These are phyloP conservation scores for Sturnus vulgaris DNA, from an alignment of 2,113 vertebrate species.

Conservation along the genomic window DNA sequence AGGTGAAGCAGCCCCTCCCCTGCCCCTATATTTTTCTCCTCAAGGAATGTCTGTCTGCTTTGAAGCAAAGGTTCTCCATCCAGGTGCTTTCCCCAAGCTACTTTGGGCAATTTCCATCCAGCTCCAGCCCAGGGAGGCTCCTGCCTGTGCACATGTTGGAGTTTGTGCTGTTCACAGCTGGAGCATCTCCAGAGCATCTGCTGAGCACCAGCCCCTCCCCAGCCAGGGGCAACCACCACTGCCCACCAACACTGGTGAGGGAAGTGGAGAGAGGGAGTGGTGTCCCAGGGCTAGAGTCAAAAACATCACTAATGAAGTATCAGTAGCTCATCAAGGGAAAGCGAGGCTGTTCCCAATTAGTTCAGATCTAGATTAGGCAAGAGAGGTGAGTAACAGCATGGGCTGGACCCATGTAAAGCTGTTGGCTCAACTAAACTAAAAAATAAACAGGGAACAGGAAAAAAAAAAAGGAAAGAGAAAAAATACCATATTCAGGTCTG, in stretches of 20 bases:
- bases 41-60: not conserved
- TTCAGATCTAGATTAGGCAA: constrained; percentile 48
- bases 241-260: not conserved
- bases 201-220: not conserved
- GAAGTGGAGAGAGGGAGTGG: not conserved
- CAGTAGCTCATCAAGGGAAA: constrained; percentile 48
- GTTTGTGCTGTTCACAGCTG: not conserved
- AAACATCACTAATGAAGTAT: not conserved
- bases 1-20: not conserved
- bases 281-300: not conserved
- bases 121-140: not conserved
- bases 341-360: constrained; percentile 28
- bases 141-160: not conserved
- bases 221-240: not conserved
- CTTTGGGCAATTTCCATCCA: not conserved
- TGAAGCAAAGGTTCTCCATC: not conserved
- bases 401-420: not conserved
- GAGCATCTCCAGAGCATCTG: not conserved
- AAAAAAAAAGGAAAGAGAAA: not conserved
- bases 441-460: not conserved
- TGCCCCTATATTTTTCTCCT: not conserved
- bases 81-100: not conserved
- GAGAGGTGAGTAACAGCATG: constrained; percentile 46
- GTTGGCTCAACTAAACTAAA: not conserved
- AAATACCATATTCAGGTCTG: constrained; percentile 39